Conservation (phyloP, 2,113 vertebrate genomes). For the Neolamprologus toae region DNA sequence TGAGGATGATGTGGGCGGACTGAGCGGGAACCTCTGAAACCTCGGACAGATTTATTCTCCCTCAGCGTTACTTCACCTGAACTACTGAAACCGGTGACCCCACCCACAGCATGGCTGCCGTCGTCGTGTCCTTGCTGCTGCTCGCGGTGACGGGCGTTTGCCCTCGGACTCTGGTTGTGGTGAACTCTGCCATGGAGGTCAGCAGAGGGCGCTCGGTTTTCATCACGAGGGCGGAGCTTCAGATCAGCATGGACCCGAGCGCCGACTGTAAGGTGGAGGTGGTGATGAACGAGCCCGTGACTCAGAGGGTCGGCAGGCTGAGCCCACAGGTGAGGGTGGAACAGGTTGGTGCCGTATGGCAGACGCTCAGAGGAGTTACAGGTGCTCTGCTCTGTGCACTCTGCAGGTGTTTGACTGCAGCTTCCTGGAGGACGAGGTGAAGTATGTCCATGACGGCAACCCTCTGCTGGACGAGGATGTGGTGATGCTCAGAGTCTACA, state of each 20-base stretch:
- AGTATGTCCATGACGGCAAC: constrained; percentile 60
- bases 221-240: constrained; percentile 47
- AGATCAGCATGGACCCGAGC: constrained; percentile 28
- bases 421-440: constrained; percentile 65
- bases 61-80: not conserved
- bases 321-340: constrained; percentile 47
- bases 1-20: not conserved
- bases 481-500: constrained; percentile 64
- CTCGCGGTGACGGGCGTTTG: not conserved
- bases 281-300: constrained; percentile 65
- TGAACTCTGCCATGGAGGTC: constrained; percentile 51
- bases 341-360: not conserved
- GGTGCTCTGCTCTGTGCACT: not conserved
- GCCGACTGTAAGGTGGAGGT: constrained; percentile 70
- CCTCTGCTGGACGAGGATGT: constrained; percentile 64
- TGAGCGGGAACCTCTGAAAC: not conserved
- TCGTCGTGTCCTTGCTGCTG: not conserved
- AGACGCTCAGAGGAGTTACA: not conserved
- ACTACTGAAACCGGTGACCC: not conserved
- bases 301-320: constrained; percentile 63
- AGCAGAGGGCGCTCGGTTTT: constrained; percentile 60
- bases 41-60: not conserved
- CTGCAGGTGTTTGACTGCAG: constrained; percentile 70
- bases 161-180: constrained; percentile 40
- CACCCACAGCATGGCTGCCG: constrained; percentile 20